Percentiles rank a stretch among this genome's conserved stretches.
These are phyloP conservation scores for Dromius quadrimaculatus DNA, from an alignment of 2,888 invertebrate genomes.

Conservation along the genomic window DNA sequence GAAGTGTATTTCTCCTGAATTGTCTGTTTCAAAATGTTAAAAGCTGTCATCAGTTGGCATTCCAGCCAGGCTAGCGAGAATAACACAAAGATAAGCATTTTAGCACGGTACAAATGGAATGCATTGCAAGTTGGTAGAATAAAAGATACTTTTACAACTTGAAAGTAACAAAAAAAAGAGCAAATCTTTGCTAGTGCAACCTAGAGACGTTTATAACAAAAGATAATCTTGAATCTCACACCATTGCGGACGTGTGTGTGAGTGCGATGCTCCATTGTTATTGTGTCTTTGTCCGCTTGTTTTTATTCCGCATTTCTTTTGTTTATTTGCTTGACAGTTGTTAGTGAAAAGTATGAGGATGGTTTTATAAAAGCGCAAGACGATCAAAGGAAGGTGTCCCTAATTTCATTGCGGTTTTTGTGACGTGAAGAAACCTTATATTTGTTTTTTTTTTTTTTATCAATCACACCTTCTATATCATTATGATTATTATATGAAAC, in stretches of 20 bases:
- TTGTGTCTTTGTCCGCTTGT: neutral
- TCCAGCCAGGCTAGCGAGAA: neutral
- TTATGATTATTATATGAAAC: too few species aligned
- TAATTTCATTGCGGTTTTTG: neutral
- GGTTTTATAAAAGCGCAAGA: neutral
- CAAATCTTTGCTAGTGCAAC: neutral
- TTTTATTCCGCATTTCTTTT: conserved; percentile 1
- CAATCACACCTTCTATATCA: too few species aligned
- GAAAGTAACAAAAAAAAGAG: conserved; percentile 5
- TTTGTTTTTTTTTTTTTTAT: too few species aligned
- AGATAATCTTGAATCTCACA: conserved; percentile 11
- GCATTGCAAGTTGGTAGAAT: neutral
- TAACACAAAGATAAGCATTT: neutral
- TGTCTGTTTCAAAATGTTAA: too few species aligned
- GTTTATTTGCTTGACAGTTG: conserved; percentile 7
- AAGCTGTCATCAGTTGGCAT: too few species aligned
- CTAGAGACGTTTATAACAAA: conserved; percentile 15
- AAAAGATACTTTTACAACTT: neutral
- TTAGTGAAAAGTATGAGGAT: neutral
- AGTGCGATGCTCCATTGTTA: conserved; percentile 1
- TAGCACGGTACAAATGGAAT: neutral
- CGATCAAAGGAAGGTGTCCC: conserved; percentile 3
- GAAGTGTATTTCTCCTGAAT: too few species aligned
- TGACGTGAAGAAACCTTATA: too few species aligned
- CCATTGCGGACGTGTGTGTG: neutral